Base-by-base conservation (phyloP, 1,140 invertebrate genomes). In the Procambarus virginalis region DNA sequence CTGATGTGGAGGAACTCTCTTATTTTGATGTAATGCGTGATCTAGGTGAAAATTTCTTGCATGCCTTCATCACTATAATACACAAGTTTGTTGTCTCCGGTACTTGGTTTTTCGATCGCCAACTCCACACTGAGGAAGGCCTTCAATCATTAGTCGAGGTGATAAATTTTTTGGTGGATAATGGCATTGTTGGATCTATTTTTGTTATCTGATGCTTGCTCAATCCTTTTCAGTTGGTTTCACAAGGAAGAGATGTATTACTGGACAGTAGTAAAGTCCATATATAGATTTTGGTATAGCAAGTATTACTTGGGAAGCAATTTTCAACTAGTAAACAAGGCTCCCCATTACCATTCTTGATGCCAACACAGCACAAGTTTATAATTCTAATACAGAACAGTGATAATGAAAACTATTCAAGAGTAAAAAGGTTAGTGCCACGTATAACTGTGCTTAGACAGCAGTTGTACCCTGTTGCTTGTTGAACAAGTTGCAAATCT, bases 1-100 rank as follows among this genome's bases (percentile, higher is more conserved):
- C 46, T 10, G 4, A 22, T 12, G 64, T 91, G 9, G 92, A 92
- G 49, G 92, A 92, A 55, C 58, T 92, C 3, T 85, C 90, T 8
- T 91, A 91, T 64, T 92, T 92, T 58, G 92, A 92, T 49, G 86
- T 92, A 0, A 92, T 92, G 92, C 70, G 90, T 17, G 92, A 92
- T 77, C 73, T 92, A 2, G 92, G 92, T 0, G 92, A 92, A 55
- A 91, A 88, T 46, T 92, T 92, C 84, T 78, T 92, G 1, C 92
- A 92, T 79, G 92, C 90, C 2, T 92, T 92, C 90, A 82, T 92
- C 2, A 91, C 92, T 12, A 78, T 92, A 14, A 77, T 92, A 14
- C 90, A 92, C 51, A 92, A 92, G 78, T 92, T 92, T 64, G 85
- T 89, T 1, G 76, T 91, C 4, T 92, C 92, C 14, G 90, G 86